Evolutionary conservation across 2,888 invertebrate genomes (phyloP), one percentile per base, ranked within the genome.

Genomic region (Andrena bucephala): DNA sequence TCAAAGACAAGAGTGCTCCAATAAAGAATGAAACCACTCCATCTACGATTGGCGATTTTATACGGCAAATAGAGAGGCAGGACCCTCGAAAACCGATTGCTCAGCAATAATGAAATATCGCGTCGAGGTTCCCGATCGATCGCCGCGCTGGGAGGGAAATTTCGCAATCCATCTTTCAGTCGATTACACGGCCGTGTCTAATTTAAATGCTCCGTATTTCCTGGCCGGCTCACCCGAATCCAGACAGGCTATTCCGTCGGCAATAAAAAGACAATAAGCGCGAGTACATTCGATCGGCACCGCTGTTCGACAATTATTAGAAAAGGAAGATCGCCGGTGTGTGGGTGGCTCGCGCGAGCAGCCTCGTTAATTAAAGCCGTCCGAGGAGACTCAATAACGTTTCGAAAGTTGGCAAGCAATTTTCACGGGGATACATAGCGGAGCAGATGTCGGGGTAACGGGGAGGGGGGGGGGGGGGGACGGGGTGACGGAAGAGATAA

Each of bases 281-380:
- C 52, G 42, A 57, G 67, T 66, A 59, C 42, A 48, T 76, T 76
- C 83, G 82, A 71, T 63, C 66, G 73, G 10, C 13, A 20, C 42
- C 16, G 42, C 27, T 27, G 71, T 62, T 59, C 71, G 75, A 54
- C 75, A 52, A 82, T 84, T 84, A 82, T 78, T 72, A 84, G 68
- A 74, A 54, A 48, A 74, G 57, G 79, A 72, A 63, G 27, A 4
- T 24, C 8, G 27, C 36, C 33, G 29, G 7, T 52, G 66, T 20
- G 50, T n/a, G 24, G n/a, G 54, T 70, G 66, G 70, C 66, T 65
- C 48, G 71, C 48, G 67, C 52, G 42, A 31, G 20, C 70, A 31
- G 70, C 27, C 24, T 68, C 81, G 86, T 89, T 89, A 87, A 89
- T 90, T 89, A 89, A 86, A 80, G 71, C 80, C 80, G 50, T 59